Evolutionary conservation across 2,113 vertebrate genomes (phyloP), one percentile per base, ranked within the genome.

Genomic region (Anhinga anhinga): DNA sequence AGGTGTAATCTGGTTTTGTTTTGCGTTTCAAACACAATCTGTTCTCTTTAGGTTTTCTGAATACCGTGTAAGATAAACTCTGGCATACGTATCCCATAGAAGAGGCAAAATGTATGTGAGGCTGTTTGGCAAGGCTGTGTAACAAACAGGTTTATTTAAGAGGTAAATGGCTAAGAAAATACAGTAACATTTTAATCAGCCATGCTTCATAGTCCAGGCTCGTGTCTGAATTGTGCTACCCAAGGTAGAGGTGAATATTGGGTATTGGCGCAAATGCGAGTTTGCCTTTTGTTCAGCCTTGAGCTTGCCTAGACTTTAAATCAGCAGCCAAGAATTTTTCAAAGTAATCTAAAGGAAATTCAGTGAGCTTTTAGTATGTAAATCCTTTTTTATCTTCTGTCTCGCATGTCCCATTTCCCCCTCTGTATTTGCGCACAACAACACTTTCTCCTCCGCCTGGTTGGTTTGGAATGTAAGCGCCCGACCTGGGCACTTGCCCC

Each of bases 361-460:
- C n/a, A 50, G 0, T 26, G 36, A 38, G 14, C 4, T 88, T 65
- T 38, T 13, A 44, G 29, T 10, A 13, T 44, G 66, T 20, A 69
- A 61, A 62, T 40, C 15, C 15, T 17, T 45, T 5, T 27, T 34
- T 15, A 34, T n/a, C 6, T 45, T 29, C 52, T 52, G 16, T 10
- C 20, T 59, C 6, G 0, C 13, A 11, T 15, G 26, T 53, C 49
- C 30, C 10, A 2, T 38, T 92, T 59, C 27, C n/a, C n/a, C 3
- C 21, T 18, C 34, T 8, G 3, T 25, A 56, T 38, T n/a, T 0
- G 2, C 58, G 26, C 6, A 3, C 1, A 23, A 3, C 10, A 20
- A 5, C 19, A 7, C 8, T 6, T 38, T 16, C 44, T 45, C 15
- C 59, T 67, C 36, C 55, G 11, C 5, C 30, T 58, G 44, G 6